These are phyloP conservation scores for Ctenochaetus hawaiiensis DNA, from an alignment of 2,797 vertebrate species.

Conservation along the genomic window DNA sequence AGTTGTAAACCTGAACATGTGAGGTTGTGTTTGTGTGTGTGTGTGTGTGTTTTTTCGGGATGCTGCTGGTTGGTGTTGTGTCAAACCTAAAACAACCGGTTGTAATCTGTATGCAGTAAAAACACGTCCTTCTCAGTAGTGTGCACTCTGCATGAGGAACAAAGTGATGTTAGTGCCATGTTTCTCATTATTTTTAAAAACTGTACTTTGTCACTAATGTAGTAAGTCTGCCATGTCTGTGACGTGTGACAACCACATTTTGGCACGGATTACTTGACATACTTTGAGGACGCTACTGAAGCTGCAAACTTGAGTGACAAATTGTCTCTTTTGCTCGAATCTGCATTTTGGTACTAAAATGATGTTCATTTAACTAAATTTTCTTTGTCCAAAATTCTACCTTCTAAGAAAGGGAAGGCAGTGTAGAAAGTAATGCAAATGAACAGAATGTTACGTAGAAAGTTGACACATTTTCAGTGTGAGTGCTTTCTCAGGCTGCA, in stretches of 20 bases:
- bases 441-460: background rate
- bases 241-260: background rate
- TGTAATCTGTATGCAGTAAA: constrained; percentile 22
- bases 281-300: background rate
- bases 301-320: background rate
- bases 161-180: background rate
- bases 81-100: constrained; percentile 26
- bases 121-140: constrained; percentile 26
- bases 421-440: background rate
- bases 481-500: constrained; percentile 1
- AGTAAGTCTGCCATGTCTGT: background rate
- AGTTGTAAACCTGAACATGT: constrained; percentile 21
- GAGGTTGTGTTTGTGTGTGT: constrained; percentile 15
- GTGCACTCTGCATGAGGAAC: background rate
- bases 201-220: background rate
- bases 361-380: background rate
- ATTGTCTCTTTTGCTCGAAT: background rate
- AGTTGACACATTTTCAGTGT: background rate
- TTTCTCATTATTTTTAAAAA: background rate
- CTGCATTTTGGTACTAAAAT: background rate
- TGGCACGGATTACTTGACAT: background rate
- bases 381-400: background rate
- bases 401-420: background rate
- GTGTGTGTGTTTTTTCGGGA: background rate
- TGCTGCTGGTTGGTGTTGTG: constrained; percentile 8